Percentiles rank a stretch among this genome's conserved stretches.
phyloP scores from a whole-genome alignment of 2,888 invertebrate species.

The Malachius bipustulatus region DNA sequence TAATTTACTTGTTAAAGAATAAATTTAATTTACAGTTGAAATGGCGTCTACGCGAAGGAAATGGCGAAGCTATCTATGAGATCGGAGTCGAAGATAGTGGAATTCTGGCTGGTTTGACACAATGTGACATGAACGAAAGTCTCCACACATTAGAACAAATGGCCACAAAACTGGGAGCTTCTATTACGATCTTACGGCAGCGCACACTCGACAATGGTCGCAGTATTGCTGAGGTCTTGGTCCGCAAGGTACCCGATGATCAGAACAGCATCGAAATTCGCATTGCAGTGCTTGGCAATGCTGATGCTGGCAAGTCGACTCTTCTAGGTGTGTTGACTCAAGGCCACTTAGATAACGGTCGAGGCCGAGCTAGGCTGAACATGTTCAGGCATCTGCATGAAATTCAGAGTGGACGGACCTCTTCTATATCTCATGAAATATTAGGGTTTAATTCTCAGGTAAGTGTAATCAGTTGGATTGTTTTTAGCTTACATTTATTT shows the following conservation, averaged over 20 bases:
- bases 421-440: slow-evolving; percentile 92
- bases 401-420: slow-evolving; percentile 85
- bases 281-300: slow-evolving; percentile 51
- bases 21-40: slow-evolving; percentile 54
- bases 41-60: slow-evolving; percentile 92
- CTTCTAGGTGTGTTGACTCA: slow-evolving; percentile 91
- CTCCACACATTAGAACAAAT: slow-evolving; percentile 75
- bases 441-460: slow-evolving; percentile 83
- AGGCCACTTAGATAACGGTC: slow-evolving; percentile 90
- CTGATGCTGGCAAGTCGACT: slow-evolving; percentile 96
- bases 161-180: slow-evolving; percentile 79
- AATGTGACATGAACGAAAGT: slow-evolving; percentile 76
- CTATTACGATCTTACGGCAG: slow-evolving; percentile 61
- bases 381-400: slow-evolving; percentile 94
- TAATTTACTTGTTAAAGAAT: too few species aligned
- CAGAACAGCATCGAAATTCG: slow-evolving; percentile 82
- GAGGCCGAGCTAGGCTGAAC: slow-evolving; percentile 87
- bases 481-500: too few species aligned
- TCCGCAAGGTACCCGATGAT: slow-evolving; percentile 79
- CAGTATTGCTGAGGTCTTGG: slow-evolving; percentile 75
- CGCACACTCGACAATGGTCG: slow-evolving; percentile 44
- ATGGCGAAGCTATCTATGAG: slow-evolving; percentile 96
- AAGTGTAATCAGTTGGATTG: too few species aligned
- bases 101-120: slow-evolving; percentile 69
- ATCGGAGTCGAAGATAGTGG: slow-evolving; percentile 91